These are phyloP conservation scores for Galbula dea DNA, from an alignment of 2,113 vertebrate genomes.

Conservation along the genomic window DNA sequence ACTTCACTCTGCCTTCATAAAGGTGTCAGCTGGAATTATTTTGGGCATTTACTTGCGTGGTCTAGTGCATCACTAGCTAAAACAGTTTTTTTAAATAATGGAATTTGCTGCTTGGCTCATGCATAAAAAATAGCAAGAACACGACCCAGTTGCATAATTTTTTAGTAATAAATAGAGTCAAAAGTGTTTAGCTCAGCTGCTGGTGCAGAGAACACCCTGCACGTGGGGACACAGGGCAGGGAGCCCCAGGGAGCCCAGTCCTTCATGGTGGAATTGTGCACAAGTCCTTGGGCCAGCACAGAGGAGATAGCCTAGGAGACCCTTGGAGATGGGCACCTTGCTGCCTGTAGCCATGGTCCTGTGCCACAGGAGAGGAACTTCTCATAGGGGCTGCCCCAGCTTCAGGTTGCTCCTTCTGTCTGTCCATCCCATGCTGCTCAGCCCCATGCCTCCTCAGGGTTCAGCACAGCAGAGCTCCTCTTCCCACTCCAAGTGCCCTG, in stretches of 20 bases:
- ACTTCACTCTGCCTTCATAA: conserved; percentile 54
- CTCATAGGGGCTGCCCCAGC: rapidly evolving
- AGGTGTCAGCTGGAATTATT: conserved; percentile 66
- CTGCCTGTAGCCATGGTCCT: rapidly evolving
- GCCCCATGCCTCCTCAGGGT: rapidly evolving
- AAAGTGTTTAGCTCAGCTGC: conserved; percentile 50
- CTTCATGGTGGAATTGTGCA: rapidly evolving
- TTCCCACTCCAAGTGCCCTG: background rate
- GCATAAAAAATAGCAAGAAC: conserved; percentile 57
- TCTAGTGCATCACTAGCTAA: conserved; percentile 64
- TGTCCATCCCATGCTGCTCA: background rate
- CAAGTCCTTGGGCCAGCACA: rapidly evolving
- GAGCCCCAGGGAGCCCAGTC: background rate
- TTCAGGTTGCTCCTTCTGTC: rapidly evolving
- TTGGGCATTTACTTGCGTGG: conserved; percentile 60
- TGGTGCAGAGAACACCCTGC: background rate
- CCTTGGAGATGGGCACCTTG: background rate
- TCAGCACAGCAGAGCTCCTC: rapidly evolving
- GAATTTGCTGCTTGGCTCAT: conserved; percentile 60
- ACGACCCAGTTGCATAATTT: conserved; percentile 67
- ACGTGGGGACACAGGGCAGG: background rate
- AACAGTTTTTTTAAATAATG: conserved; percentile 58
- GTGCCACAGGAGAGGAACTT: background rate
- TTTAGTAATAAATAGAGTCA: conserved; percentile 60
- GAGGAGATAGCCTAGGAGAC: rapidly evolving